Evolutionary conservation across 2,888 invertebrate genomes (phyloP).

Genomic region (Drosophila paranaensis): DNA sequence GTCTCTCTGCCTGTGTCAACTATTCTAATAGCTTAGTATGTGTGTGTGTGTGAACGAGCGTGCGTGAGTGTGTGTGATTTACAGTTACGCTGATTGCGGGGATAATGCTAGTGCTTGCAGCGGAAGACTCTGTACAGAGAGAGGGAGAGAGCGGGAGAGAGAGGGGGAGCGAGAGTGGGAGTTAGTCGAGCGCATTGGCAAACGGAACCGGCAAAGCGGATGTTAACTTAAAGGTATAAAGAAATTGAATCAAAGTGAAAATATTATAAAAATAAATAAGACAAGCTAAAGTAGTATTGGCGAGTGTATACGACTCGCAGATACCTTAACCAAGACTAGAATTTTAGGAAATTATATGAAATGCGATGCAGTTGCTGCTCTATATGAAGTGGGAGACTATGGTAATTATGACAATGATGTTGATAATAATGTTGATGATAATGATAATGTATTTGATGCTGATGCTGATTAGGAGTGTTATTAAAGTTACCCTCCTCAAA

Average conservation of each 20-base stretch:
- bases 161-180: neutral
- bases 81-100: slow-evolving; percentile 75
- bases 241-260: slow-evolving; percentile 78
- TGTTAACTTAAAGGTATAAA: slow-evolving; percentile 79
- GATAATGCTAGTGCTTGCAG: slow-evolving; percentile 63
- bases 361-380: too few relatives aligned
- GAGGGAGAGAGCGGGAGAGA: neutral
- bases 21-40: slow-evolving; percentile 57
- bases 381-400: too few relatives aligned
- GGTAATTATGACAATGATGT: too few relatives aligned
- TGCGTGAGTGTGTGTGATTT: slow-evolving; percentile 65
- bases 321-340: neutral
- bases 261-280: slow-evolving; percentile 46
- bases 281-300: neutral
- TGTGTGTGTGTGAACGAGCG: slow-evolving; percentile 12
- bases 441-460: too few relatives aligned
- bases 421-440: too few relatives aligned
- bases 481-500: too few relatives aligned
- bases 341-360: neutral
- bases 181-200: neutral
- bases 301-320: neutral
- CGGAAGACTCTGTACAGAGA: slow-evolving; percentile 45
- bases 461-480: too few relatives aligned
- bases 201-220: slow-evolving; percentile 64
- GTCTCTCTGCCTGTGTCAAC: slow-evolving; percentile 61